Conservation (phyloP, 2,113 vertebrate species). For the Heloderma charlesbogerti region DNA sequence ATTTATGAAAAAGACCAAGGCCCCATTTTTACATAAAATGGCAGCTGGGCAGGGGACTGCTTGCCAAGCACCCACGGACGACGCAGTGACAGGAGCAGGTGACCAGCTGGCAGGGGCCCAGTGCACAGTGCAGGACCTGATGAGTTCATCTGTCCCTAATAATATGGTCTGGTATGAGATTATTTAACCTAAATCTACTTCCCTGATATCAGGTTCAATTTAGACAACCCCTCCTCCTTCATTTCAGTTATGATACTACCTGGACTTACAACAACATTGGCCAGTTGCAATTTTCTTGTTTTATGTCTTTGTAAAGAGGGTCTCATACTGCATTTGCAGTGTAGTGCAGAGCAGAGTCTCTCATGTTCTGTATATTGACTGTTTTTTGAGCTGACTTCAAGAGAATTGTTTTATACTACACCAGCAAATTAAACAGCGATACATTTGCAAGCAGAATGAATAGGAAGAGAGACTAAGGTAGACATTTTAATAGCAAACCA, state of each 20-base stretch:
- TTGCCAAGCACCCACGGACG: too few species aligned
- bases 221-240: neutral
- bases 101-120: too few species aligned
- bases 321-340: neutral
- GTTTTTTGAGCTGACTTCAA: neutral
- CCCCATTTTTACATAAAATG: too few species aligned
- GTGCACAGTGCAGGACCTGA: too few species aligned
- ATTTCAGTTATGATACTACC: neutral
- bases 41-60: too few species aligned
- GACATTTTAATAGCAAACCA: neutral
- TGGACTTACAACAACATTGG: neutral
- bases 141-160: too few species aligned
- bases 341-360: neutral
- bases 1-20: too few species aligned
- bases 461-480: neutral
- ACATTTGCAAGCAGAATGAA: neutral
- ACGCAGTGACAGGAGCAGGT: too few species aligned
- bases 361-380: neutral
- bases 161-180: too few species aligned
- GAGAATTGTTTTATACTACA: neutral
- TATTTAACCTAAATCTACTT: neutral
- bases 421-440: neutral
- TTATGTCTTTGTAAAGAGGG: neutral
- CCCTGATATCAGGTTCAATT: neutral
- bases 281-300: neutral